phyloP scores from a whole-genome alignment of 2,888 invertebrate species.

The Noctuana brunneofusca region DNA sequence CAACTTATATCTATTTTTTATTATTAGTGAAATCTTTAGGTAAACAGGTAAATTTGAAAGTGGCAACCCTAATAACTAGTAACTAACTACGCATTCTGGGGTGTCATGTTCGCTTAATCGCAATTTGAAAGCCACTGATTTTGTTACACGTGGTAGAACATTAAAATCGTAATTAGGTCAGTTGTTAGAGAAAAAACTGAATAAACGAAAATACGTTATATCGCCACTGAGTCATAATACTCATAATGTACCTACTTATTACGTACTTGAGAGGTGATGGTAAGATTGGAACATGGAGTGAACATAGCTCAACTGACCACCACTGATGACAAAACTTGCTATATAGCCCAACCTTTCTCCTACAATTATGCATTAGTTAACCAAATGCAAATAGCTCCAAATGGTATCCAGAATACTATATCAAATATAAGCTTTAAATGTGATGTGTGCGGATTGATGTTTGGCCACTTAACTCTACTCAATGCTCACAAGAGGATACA shows the following conservation, averaged over 20 bases:
- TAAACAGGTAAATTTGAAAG: not conserved
- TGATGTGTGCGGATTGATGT: slow-evolving; percentile 93
- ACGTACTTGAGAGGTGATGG: too few relatives aligned
- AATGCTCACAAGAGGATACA: slow-evolving; percentile 94
- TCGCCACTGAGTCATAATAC: too few relatives aligned
- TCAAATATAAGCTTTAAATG: slow-evolving; percentile 94
- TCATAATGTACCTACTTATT: too few relatives aligned
- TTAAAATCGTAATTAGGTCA: not conserved
- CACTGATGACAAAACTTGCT: slow-evolving; percentile 87
- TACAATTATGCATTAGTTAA: slow-evolving; percentile 93
- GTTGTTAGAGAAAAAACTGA: too few relatives aligned
- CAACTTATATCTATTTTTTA: not conserved
- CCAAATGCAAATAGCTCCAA: slow-evolving; percentile 91
- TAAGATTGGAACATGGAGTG: too few relatives aligned
- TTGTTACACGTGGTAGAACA: not conserved
- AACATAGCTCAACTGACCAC: slow-evolving; percentile 87
- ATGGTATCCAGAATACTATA: slow-evolving; percentile 87
- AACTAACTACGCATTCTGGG: not conserved
- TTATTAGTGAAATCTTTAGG: not conserved
- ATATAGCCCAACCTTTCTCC: slow-evolving; percentile 88
- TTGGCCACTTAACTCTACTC: slow-evolving; percentile 90
- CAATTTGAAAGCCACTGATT: slow-evolving; percentile 2
- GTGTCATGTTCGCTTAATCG: slow-evolving; percentile 12
- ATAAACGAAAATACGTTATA: too few relatives aligned
- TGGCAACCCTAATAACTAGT: not conserved